Base-by-base conservation (phyloP, 1,140 invertebrate species). In the Oncopeltus fasciatus region DNA sequence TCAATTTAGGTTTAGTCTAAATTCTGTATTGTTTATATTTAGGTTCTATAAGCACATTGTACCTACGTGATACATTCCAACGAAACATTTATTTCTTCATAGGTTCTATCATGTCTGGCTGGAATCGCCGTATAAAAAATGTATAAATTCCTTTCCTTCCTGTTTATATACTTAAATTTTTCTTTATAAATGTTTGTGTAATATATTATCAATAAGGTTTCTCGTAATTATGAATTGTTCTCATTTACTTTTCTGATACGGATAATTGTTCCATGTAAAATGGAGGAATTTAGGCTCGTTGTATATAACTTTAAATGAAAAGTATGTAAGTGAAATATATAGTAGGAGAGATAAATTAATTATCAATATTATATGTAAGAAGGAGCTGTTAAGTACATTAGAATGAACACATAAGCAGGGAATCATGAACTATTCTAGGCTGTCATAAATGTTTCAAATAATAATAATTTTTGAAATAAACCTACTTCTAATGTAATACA, bases 41-140 rank as follows among this genome's bases (percentile, higher is more conserved):
- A 8, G 11, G 9, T 38, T 59, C 29, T 59, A 59, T 60, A 3
- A 46, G 4, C 26, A 26, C 31, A 49, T 18, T 57, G 47, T 60
- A 60, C 57, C 59, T 59, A 57, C 62, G 63, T 64, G 63, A 64
- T 64, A 60, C 63, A 64, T 64, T 64, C 63, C 63, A 64, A 64
- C 63, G 63, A 64, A 64, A 27, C 29, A 33, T 57, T 4, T 33
- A 18, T 31, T 14, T n/a, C 0, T 57, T 18, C 14, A 49, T 20
- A 49, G 47, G 18, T 33, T 31, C 61, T 63, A 26, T n/a, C 5
- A 24, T 56, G 27, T 57, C 61, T 63, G 61, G 61, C 61, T 63
- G 61, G 56, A 20, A 56, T 63, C 61, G 61, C 61, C 61, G 61
- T 63, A 46, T 28, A 44, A 16, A 29, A 31, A 21, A 24, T 53